Conservation (phyloP, 2,888 invertebrate genomes). For the Eristalis tenax region DNA sequence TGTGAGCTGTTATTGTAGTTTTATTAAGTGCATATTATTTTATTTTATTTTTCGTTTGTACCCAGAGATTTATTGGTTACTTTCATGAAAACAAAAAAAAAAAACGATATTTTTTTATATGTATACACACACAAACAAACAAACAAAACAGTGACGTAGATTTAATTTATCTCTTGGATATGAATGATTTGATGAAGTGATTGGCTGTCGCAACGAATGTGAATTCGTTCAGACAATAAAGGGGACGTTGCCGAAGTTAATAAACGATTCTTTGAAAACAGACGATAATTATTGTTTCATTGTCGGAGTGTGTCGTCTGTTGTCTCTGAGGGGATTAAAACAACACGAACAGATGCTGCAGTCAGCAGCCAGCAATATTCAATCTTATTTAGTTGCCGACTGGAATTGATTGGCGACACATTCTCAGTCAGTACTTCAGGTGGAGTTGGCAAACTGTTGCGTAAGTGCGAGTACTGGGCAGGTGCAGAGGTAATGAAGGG, state of each 20-base stretch:
- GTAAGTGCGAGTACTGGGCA: too few species aligned
- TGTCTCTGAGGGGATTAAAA: too few species aligned
- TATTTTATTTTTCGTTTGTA: slow-evolving; percentile 26
- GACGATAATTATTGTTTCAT: background rate
- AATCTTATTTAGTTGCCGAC: too few species aligned
- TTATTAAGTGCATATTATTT: slow-evolving; percentile 46
- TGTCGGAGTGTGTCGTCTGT: too few species aligned
- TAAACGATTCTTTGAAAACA: background rate
- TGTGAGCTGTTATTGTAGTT: slow-evolving; percentile 64
- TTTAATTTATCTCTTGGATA: slow-evolving; percentile 26
- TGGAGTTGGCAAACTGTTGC: too few species aligned
- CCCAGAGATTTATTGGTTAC: slow-evolving; percentile 31
- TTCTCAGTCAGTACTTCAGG: too few species aligned
- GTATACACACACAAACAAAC: background rate
- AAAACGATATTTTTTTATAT: slow-evolving; percentile 41
- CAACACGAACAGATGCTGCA: too few species aligned
- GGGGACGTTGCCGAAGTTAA: background rate
- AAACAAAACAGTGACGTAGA: background rate
- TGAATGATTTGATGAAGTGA: slow-evolving; percentile 4
- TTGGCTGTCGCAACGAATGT: background rate
- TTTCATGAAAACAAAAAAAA: slow-evolving; percentile 1
- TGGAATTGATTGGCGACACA: too few species aligned
- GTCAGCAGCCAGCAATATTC: too few species aligned
- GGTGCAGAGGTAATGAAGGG: too few species aligned
- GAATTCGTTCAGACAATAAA: background rate